A percentile compares a stretch with the other conserved stretches of the same genome.
phyloP scores from a whole-genome alignment of 1,140 invertebrate species.

The Apis dorsata region DNA sequence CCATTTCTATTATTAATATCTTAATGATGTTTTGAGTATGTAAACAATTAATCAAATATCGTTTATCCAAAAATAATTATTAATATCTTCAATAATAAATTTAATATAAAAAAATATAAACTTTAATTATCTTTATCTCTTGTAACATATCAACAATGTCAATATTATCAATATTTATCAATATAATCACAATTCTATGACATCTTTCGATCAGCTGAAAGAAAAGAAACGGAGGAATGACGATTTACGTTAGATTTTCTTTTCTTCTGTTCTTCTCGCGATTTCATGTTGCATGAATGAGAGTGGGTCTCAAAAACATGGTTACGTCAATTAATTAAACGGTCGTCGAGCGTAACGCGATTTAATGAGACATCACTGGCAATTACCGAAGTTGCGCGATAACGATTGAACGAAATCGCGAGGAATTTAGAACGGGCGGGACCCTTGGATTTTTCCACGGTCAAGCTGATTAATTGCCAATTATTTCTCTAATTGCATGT shows the following conservation, averaged over 20 bases:
- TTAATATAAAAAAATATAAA: too few species aligned
- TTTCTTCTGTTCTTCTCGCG: background rate
- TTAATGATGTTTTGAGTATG: too few species aligned
- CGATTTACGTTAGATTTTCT: background rate
- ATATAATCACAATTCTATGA: too few species aligned
- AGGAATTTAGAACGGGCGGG: slow-evolving; percentile 19
- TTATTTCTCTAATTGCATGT: slow-evolving; percentile 41
- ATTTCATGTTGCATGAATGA: slow-evolving; percentile 1
- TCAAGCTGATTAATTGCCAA: slow-evolving; percentile 41
- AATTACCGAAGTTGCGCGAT: slow-evolving; percentile 33
- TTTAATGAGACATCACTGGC: slow-evolving; percentile 43
- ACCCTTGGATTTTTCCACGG: slow-evolving; percentile 26
- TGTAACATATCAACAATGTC: too few species aligned
- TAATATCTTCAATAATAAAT: too few species aligned
- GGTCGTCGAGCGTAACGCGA: slow-evolving; percentile 7
- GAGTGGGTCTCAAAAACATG: background rate
- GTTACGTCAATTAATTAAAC: slow-evolving; percentile 37
- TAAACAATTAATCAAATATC: too few species aligned
- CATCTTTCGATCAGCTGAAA: background rate
- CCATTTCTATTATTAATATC: too few species aligned
- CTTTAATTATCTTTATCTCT: too few species aligned
- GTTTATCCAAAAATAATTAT: too few species aligned
- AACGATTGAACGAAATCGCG: slow-evolving; percentile 16
- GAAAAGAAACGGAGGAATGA: too few species aligned
- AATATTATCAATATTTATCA: too few species aligned